Conservation (phyloP, 2,888 invertebrate species). For the Lepidochrysops patricia region DNA sequence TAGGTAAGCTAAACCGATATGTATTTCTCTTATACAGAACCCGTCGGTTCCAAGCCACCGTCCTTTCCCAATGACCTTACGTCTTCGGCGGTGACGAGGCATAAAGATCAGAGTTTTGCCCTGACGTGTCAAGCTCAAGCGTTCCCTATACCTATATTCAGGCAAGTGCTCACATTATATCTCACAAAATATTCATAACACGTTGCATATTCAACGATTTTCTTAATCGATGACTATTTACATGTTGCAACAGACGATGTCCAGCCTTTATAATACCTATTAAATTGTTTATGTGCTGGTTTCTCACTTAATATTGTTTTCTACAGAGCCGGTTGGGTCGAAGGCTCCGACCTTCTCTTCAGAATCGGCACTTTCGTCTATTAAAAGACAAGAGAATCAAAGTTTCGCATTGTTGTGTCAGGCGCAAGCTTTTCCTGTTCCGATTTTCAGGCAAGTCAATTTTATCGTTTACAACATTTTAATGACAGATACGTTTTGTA, state of each 20-base stretch:
- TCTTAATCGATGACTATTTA: no score
- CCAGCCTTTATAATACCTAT: neutral
- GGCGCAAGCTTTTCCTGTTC: slow-evolving; percentile 83
- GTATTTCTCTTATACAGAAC: slow-evolving; percentile 64
- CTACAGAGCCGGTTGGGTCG: slow-evolving; percentile 79
- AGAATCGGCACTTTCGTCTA: slow-evolving; percentile 77
- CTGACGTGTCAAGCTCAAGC: slow-evolving; percentile 82
- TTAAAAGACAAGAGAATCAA: slow-evolving; percentile 70
- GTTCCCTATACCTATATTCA: slow-evolving; percentile 80
- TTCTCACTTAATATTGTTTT: slow-evolving; percentile 29
- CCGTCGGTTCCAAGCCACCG: slow-evolving; percentile 76
- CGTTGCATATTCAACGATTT: neutral
- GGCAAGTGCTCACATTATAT: slow-evolving; percentile 63
- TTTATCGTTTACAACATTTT: slow-evolving; percentile 19
- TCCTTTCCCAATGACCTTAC: slow-evolving; percentile 76
- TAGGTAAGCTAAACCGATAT: slow-evolving; percentile 66
- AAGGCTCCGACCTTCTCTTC: slow-evolving; percentile 80
- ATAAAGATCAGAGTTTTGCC: slow-evolving; percentile 72
- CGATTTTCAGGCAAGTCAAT: slow-evolving; percentile 78
- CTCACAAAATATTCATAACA: neutral
- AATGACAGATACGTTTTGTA: slow-evolving; percentile 40
- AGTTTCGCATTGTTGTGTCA: slow-evolving; percentile 79
- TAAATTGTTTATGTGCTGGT: slow-evolving; percentile 8
- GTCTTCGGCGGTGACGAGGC: slow-evolving; percentile 74
- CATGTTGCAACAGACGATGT: no score